Percentiles rank a stretch among this genome's conserved stretches.
phyloP scores from a whole-genome alignment of 2,797 vertebrate species.

The Hoplostethus mediterraneus region DNA sequence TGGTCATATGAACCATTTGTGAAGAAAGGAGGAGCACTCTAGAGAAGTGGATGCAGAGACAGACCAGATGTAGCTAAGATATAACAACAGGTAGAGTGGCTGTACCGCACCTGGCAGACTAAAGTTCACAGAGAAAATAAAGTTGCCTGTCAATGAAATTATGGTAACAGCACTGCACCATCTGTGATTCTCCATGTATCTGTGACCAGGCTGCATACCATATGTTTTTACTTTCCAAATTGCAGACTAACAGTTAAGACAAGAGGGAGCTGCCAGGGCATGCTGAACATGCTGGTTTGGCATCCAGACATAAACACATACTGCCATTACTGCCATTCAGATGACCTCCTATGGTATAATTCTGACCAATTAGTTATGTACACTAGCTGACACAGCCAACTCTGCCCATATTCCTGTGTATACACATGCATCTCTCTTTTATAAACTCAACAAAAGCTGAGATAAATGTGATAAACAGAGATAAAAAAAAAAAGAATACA shows the following conservation, averaged over 20 bases:
- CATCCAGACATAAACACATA: slow-evolving; percentile 26
- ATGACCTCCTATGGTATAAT: slow-evolving; percentile 25
- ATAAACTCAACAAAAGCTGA: slow-evolving; percentile 38
- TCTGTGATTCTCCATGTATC: slow-evolving; percentile 12
- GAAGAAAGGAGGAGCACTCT: background rate
- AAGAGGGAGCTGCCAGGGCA: slow-evolving; percentile 13
- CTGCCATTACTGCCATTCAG: slow-evolving; percentile 23
- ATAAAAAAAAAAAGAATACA: background rate
- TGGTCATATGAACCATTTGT: background rate
- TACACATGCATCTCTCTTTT: slow-evolving; percentile 25
- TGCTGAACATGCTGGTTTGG: slow-evolving; percentile 28
- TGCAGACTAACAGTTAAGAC: slow-evolving; percentile 34
- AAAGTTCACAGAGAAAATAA: slow-evolving; percentile 32
- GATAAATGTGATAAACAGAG: background rate
- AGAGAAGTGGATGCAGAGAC: background rate
- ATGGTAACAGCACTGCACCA: slow-evolving; percentile 12
- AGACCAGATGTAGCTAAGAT: background rate
- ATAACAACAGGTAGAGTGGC: too few relatives aligned
- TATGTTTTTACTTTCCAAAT: slow-evolving; percentile 8
- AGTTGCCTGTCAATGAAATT: slow-evolving; percentile 47
- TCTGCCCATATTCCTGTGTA: slow-evolving; percentile 18
- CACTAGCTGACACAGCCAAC: background rate
- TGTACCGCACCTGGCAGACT: too few relatives aligned
- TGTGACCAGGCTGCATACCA: background rate
- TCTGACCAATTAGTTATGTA: slow-evolving; percentile 5